A percentile compares a stretch with the other conserved stretches of the same genome.
Evolutionary conservation across 1,140 invertebrate species (phyloP).

Genomic region (Rhagoletis zephyria): DNA sequence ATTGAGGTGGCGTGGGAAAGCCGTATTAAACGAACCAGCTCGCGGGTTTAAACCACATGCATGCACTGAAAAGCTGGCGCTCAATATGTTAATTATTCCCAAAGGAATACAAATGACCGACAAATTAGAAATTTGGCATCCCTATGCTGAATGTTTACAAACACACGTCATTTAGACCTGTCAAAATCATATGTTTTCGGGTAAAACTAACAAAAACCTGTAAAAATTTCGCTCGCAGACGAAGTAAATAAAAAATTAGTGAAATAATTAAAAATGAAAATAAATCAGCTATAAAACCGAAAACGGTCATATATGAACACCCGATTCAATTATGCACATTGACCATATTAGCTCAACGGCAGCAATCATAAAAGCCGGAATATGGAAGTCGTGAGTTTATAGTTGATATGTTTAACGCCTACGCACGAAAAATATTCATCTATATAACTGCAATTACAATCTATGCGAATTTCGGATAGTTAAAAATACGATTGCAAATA

Average conservation of each 20-base stretch:
- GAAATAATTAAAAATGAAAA: neutral
- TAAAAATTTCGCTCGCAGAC: neutral
- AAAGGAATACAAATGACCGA: no score
- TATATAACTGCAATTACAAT: neutral
- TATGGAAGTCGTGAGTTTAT: neutral
- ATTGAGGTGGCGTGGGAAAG: no score
- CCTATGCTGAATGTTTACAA: neutral
- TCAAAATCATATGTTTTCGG: constrained; percentile 42
- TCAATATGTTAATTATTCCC: no score
- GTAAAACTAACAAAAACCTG: neutral
- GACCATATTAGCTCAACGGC: neutral
- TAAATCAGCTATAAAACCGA: neutral
- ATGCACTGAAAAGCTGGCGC: no score
- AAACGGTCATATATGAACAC: neutral
- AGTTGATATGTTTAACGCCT: neutral
- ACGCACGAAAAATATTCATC: neutral
- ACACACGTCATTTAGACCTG: neutral
- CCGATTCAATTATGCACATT: neutral
- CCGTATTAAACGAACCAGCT: no score
- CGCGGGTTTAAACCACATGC: no score
- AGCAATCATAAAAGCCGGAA: neutral
- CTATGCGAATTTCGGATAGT: neutral
- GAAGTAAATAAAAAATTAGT: neutral
- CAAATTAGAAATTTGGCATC: neutral
- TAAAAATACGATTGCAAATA: neutral